These are phyloP conservation scores for Notamacropus eugenii DNA, from an alignment of 2,797 vertebrate species.

Conservation along the genomic window DNA sequence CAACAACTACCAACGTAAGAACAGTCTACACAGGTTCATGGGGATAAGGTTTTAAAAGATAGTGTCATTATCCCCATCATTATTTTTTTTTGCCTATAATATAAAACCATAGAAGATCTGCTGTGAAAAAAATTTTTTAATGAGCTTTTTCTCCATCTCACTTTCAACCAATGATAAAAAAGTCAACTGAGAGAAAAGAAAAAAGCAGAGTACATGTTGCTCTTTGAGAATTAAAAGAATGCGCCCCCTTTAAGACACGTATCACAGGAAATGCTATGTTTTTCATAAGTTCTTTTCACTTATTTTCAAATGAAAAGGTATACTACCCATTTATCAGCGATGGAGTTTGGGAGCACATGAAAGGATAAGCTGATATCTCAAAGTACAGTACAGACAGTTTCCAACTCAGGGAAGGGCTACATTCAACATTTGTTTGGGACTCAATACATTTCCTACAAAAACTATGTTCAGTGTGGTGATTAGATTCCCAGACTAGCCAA, in stretches of 20 bases:
- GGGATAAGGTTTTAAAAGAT: conserved; percentile 16
- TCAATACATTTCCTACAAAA: conserved; percentile 15
- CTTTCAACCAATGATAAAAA: conserved; percentile 21
- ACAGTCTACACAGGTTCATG: neutral
- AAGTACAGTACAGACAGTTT: neutral
- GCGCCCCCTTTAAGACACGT: neutral
- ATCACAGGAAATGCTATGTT: neutral
- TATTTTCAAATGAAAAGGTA: conserved; percentile 9
- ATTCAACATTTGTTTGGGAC: conserved; percentile 4
- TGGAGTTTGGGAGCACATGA: neutral
- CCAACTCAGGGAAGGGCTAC: neutral
- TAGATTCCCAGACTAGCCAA: neutral
- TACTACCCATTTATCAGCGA: neutral
- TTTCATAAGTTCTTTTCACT: neutral
- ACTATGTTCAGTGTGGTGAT: neutral
- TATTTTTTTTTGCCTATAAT: conserved; percentile 25
- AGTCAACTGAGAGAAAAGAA: neutral
- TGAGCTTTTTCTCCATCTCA: neutral
- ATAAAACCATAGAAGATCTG: neutral
- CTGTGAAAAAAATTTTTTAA: neutral
- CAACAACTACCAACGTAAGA: neutral
- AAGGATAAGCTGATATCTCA: neutral
- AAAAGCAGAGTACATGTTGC: conserved; percentile 21
- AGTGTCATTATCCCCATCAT: conserved; percentile 17
- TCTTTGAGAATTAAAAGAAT: conserved; percentile 12